Conservation (phyloP, 1,140 invertebrate genomes). For the Trichomalopsis sarcophagae region DNA sequence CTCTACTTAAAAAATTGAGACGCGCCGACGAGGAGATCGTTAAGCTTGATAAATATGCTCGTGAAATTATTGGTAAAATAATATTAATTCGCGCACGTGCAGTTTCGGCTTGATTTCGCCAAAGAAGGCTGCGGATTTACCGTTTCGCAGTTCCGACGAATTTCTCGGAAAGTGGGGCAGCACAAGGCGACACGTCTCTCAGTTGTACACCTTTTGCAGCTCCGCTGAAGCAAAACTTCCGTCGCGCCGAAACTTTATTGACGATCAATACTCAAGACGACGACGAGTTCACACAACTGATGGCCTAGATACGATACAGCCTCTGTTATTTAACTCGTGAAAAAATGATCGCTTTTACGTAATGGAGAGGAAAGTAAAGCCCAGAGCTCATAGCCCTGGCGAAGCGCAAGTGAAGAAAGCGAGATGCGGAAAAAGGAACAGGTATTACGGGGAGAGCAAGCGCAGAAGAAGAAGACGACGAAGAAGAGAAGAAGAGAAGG, state of each 20-base stretch:
- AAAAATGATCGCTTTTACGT: too few relatives aligned
- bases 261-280: neutral
- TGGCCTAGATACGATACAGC: neutral
- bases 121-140: neutral
- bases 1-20: neutral
- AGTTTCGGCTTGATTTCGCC: neutral
- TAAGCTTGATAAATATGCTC: neutral
- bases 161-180: neutral
- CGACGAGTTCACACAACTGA: neutral
- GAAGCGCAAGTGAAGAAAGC: neutral
- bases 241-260: neutral
- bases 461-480: neutral
- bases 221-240: neutral
- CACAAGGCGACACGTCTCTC: neutral
- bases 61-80: neutral
- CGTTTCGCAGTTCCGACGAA: neutral
- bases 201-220: neutral
- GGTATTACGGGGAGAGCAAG: slow-evolving; percentile 50
- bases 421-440: slow-evolving; percentile 43
- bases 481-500: slow-evolving; percentile 40
- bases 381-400: neutral
- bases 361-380: neutral
- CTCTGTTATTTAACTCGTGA: too few relatives aligned
- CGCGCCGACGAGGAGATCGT: neutral
- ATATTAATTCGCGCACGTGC: neutral